Evolutionary conservation across 2,113 vertebrate genomes (phyloP).

Genomic region (Gasterosteus nipponicus): DNA sequence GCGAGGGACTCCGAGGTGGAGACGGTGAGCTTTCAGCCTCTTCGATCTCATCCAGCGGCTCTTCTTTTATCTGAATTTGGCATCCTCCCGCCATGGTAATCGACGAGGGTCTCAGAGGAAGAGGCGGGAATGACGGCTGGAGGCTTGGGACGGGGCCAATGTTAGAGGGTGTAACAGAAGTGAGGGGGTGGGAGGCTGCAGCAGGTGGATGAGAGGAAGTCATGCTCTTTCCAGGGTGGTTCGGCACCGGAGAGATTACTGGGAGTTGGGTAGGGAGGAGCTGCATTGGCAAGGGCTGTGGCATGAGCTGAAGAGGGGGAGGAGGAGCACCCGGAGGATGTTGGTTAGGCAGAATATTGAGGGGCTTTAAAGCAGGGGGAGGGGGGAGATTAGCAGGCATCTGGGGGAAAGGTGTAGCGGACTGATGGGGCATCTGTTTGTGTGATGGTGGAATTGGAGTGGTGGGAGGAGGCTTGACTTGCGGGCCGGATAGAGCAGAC

Average conservation of each 20-base stretch:
- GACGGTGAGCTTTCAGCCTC: conserved; percentile 91
- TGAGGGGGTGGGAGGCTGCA: conserved; percentile 79
- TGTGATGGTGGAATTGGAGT: conserved; percentile 92
- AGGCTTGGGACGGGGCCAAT: conserved; percentile 78
- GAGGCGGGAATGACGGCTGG: conserved; percentile 79
- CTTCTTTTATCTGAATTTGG: conserved; percentile 93
- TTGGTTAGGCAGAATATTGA: conserved; percentile 91
- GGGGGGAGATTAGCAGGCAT: conserved; percentile 96
- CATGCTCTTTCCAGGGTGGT: conserved; percentile 79
- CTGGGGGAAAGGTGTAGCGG: conserved; percentile 88
- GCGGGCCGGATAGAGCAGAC: conserved; percentile 85
- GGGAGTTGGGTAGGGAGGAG: conserved; percentile 87
- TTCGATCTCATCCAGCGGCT: conserved; percentile 91
- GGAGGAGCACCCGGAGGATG: conserved; percentile 92
- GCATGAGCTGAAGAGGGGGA: conserved; percentile 95
- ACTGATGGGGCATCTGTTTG: conserved; percentile 89
- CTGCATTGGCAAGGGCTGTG: conserved; percentile 87
- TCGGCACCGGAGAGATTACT: conserved; percentile 89
- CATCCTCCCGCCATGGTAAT: conserved; percentile 62
- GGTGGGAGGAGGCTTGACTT: conserved; percentile 94
- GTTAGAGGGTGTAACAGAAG: conserved; percentile 66
- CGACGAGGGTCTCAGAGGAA: conserved; percentile 67
- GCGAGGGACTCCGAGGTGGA: conserved; percentile 91
- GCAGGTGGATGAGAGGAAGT: conserved; percentile 80
- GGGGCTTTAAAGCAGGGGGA: conserved; percentile 93